Conservation (phyloP, 2,113 vertebrate species). For the Leucosticte australis region DNA sequence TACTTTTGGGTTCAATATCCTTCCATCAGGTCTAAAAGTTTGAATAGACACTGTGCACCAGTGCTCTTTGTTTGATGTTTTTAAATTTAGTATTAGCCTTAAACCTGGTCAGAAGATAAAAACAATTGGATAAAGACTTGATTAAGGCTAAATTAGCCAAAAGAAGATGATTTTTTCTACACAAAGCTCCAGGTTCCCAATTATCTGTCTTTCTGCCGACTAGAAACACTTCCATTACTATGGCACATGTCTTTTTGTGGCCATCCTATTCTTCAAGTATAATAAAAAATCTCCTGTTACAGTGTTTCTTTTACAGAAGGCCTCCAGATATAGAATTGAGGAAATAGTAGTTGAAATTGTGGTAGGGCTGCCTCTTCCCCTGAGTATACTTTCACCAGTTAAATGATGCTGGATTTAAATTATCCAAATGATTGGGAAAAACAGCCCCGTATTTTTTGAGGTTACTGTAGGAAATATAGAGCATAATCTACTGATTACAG, state of each 20-base stretch:
- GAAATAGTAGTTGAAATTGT: not conserved
- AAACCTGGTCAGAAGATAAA: not conserved
- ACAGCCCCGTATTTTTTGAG: not conserved
- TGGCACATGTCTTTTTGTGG: not conserved
- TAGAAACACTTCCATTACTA: not conserved
- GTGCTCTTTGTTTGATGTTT: not conserved
- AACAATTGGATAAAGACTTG: not conserved
- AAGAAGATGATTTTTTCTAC: not conserved
- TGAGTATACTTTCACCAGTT: not conserved
- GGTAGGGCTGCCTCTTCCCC: not conserved
- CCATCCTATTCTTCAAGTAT: not conserved
- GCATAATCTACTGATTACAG: not conserved
- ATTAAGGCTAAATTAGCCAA: not conserved
- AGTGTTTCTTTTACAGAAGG: not conserved
- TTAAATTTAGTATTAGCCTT: not conserved
- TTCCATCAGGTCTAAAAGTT: not conserved
- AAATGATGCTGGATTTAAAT: not conserved
- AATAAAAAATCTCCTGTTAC: not conserved
- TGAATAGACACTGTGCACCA: not conserved
- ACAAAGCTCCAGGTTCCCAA: not conserved
- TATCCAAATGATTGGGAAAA: not conserved
- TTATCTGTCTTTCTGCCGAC: not conserved
- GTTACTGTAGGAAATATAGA: not conserved
- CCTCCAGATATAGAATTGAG: not conserved
- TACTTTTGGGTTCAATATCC: not conserved